A percentile compares a stretch with the other conserved stretches of the same genome.
Conservation (phyloP, 1,140 invertebrate species). For the Drosophila sp. region DNA sequence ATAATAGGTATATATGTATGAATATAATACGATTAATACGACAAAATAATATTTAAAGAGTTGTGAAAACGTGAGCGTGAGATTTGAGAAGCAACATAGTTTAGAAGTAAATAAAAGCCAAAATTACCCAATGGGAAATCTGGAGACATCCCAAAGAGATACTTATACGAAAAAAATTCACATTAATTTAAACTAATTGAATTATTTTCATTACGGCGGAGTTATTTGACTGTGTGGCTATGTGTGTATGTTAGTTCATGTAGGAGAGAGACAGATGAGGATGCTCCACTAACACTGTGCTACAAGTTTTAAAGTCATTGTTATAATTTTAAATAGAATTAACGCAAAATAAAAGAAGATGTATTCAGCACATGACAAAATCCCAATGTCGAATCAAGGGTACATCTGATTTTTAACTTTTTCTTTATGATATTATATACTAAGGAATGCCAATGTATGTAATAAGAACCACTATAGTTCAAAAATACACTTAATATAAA, state of each 20-base stretch:
- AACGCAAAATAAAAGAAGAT: background rate
- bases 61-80: constrained; percentile 62
- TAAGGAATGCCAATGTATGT: constrained; percentile 4
- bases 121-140: background rate
- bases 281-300: constrained; percentile 1
- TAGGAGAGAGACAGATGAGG: background rate
- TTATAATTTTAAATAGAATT: no score
- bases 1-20: constrained; percentile 19
- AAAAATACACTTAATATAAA: background rate
- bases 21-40: constrained; percentile 72
- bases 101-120: constrained; percentile 42
- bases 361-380: no score
- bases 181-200: constrained; percentile 1
- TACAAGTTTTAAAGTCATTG: background rate
- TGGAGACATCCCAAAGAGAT: background rate
- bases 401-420: background rate
- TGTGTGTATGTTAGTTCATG: background rate
- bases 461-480: background rate
- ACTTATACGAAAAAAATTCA: no score
- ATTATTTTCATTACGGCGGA: background rate
- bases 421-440: background rate
- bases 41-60: constrained; percentile 47
- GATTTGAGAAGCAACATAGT: constrained; percentile 70
- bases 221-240: background rate
- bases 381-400: no score